phyloP scores from a whole-genome alignment of 2,888 invertebrate species.

The Drosophila helvetica region DNA sequence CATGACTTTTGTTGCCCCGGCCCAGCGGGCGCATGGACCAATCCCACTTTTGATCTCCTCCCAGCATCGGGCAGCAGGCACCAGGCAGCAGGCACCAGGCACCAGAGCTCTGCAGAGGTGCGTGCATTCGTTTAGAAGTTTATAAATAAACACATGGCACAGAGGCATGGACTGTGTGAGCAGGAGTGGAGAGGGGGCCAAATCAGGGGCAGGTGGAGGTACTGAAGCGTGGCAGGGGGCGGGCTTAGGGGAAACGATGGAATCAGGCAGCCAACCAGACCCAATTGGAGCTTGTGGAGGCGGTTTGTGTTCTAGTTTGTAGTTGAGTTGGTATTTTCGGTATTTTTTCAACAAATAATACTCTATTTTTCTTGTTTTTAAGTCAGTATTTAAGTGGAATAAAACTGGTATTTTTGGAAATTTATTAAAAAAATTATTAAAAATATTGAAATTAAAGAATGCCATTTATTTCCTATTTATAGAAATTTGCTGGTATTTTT shows the following conservation, averaged over 20 bases:
- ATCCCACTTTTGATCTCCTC: slow-evolving; percentile 41
- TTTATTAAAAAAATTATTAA: no score
- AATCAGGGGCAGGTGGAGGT: background rate
- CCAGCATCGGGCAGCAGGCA: background rate
- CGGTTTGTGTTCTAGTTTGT: background rate
- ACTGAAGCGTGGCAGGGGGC: background rate
- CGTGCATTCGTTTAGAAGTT: slow-evolving; percentile 78
- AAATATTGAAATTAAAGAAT: no score
- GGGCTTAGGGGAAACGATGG: background rate
- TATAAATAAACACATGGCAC: slow-evolving; percentile 67
- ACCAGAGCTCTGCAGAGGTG: slow-evolving; percentile 51
- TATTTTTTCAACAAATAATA: background rate
- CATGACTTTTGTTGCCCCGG: slow-evolving; percentile 73
- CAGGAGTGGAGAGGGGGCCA: background rate
- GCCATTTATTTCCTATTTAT: no score
- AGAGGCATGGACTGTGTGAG: background rate
- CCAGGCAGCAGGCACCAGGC: slow-evolving; percentile 26
- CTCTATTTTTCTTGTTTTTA: no score
- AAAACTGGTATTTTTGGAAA: background rate
- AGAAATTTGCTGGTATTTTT: no score
- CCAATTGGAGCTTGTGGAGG: slow-evolving; percentile 8
- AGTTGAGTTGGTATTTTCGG: background rate
- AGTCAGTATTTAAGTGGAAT: background rate
- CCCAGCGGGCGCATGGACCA: slow-evolving; percentile 60
- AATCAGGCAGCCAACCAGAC: background rate